phyloP scores from a whole-genome alignment of 2,797 vertebrate genomes.

The Sebastes diaconus region DNA sequence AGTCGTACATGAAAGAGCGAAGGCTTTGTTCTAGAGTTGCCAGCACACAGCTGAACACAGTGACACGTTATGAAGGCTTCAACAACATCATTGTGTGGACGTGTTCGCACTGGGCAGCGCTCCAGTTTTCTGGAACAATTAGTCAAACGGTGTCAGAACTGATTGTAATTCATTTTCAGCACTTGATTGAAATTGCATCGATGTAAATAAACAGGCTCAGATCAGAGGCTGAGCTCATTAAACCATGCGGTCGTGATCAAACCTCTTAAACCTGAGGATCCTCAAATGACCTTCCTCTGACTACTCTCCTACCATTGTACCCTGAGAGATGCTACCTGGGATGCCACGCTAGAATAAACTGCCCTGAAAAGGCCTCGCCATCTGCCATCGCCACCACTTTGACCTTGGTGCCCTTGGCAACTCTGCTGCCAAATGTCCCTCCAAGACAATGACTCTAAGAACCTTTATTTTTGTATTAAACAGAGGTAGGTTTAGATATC shows the following conservation, averaged over 20 bases:
- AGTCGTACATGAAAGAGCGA: not conserved
- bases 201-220: not conserved
- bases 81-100: not conserved
- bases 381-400: not conserved
- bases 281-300: not conserved
- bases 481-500: not conserved
- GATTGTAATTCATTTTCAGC: not conserved
- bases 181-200: not conserved
- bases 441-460: slow-evolving; percentile 17
- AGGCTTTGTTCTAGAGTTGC: too few species aligned
- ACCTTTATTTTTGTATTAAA: slow-evolving; percentile 29
- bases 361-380: not conserved
- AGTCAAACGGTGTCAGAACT: not conserved
- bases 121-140: not conserved
- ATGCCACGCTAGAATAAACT: not conserved
- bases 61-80: not conserved
- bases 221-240: not conserved
- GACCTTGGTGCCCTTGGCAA: not conserved
- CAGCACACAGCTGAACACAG: not conserved
- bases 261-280: not conserved
- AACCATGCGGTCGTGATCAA: not conserved
- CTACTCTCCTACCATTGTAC: not conserved
- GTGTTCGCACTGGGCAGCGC: not conserved
- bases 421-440: not conserved
- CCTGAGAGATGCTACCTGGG: not conserved